Evolutionary conservation across 2,113 vertebrate genomes (phyloP).

Genomic region (Prionailurus viverrinus): DNA sequence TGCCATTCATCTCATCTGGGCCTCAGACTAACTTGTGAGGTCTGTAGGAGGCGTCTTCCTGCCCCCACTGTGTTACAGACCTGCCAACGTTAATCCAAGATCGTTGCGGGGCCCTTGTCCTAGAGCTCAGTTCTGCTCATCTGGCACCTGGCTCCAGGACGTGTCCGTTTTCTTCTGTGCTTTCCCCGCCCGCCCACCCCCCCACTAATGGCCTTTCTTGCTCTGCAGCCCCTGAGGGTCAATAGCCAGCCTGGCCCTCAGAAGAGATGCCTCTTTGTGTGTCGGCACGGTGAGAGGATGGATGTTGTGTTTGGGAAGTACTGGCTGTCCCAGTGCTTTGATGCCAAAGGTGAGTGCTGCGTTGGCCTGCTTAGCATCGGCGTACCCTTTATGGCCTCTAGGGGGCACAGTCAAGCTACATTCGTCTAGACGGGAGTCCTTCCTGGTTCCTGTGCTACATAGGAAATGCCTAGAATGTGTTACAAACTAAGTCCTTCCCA

Average conservation of each 20-base stretch:
- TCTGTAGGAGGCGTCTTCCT: background rate
- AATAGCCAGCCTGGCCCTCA: conserved; percentile 89
- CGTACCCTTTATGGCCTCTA: background rate
- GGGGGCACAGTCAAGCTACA: conserved; percentile 14
- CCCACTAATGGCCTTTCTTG: background rate
- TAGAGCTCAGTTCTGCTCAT: background rate
- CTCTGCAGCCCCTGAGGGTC: conserved; percentile 90
- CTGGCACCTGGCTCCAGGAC: background rate
- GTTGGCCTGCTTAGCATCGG: background rate
- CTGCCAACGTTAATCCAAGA: background rate
- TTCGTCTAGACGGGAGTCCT: background rate
- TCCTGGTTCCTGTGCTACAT: background rate
- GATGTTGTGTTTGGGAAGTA: conserved; percentile 99
- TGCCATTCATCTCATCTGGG: background rate
- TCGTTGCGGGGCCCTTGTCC: background rate
- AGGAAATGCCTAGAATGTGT: background rate
- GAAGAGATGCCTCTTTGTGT: conserved; percentile 96
- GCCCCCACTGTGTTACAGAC: background rate
- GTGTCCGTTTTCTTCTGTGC: background rate
- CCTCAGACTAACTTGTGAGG: background rate
- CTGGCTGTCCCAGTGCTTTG: conserved; percentile 98
- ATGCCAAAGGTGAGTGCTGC: conserved; percentile 94
- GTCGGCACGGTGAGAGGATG: conserved; percentile 98
- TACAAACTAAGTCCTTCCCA: background rate
- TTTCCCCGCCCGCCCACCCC: accelerated